Evolutionary conservation across 2,113 vertebrate species (phyloP).

Genomic region (Phrynocephalus versicolor): DNA sequence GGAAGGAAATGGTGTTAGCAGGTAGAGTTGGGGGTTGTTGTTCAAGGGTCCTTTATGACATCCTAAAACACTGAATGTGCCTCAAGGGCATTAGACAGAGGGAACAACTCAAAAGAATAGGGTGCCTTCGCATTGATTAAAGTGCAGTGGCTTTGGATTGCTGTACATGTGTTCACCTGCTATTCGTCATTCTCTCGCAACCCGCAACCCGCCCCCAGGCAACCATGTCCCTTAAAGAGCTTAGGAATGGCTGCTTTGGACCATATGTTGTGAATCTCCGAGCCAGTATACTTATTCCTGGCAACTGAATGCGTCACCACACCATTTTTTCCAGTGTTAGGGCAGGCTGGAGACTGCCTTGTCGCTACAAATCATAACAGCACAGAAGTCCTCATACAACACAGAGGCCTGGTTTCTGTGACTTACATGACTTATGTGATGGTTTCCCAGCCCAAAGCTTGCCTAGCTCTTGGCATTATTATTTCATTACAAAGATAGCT

Average conservation of each 20-base stretch:
- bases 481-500: conserved; percentile 60
- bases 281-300: no score
- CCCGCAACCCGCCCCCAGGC: neutral
- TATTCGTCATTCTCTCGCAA: neutral
- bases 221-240: rapidly evolving
- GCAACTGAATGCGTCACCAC: conserved; percentile 29
- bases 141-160: neutral
- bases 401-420: conserved; percentile 49
- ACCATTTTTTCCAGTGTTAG: conserved; percentile 12
- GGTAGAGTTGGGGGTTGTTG: no score
- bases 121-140: neutral
- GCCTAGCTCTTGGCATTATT: conserved; percentile 57
- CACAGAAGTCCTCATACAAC: conserved; percentile 44
- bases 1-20: no score
- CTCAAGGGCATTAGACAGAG: neutral
- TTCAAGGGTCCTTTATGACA: no score
- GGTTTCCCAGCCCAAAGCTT: conserved; percentile 35
- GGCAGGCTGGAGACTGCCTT: conserved; percentile 49
- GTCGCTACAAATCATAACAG: conserved; percentile 45
- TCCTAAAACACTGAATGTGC: neutral
- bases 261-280: no score
- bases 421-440: conserved; percentile 57
- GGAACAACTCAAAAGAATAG: neutral
- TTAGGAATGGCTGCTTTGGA: neutral
- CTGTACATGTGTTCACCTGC: neutral